These are phyloP conservation scores for Amiota communis DNA, from an alignment of 2,888 invertebrate genomes.

Conservation along the genomic window DNA sequence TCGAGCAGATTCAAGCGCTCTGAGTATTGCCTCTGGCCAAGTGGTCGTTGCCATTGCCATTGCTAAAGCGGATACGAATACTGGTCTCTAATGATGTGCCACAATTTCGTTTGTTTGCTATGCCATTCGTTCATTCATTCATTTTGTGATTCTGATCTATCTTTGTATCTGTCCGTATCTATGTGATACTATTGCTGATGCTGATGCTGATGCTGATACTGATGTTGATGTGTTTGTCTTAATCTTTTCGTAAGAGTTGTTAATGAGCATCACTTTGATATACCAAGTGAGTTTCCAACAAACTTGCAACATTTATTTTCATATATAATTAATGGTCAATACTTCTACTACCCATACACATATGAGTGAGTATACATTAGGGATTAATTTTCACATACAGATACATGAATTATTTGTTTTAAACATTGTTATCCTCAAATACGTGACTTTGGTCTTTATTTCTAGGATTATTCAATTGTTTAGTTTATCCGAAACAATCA, in stretches of 20 bases:
- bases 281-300: conserved; percentile 8
- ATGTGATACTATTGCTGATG: conserved; percentile 7
- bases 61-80: too few relatives aligned
- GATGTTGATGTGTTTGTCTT: conserved; percentile 34
- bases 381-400: background rate
- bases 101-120: conserved; percentile 20
- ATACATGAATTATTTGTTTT: background rate
- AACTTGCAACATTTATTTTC: conserved; percentile 6
- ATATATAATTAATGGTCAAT: conserved; percentile 11
- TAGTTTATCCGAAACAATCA: too few relatives aligned
- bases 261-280: conserved; percentile 30
- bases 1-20: too few relatives aligned
- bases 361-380: background rate
- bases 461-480: too few relatives aligned
- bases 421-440: too few relatives aligned
- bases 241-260: conserved; percentile 32
- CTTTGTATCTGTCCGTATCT: background rate
- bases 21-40: too few relatives aligned
- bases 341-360: too few relatives aligned
- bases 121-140: conserved; percentile 1
- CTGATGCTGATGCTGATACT: conserved; percentile 14
- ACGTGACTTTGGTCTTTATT: too few relatives aligned
- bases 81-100: conserved; percentile 9
- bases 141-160: conserved; percentile 12
- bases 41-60: too few relatives aligned